Evolutionary conservation across 2,888 invertebrate species (phyloP), one percentile per base, ranked within the genome.

Genomic region (Chironomus riparius): DNA sequence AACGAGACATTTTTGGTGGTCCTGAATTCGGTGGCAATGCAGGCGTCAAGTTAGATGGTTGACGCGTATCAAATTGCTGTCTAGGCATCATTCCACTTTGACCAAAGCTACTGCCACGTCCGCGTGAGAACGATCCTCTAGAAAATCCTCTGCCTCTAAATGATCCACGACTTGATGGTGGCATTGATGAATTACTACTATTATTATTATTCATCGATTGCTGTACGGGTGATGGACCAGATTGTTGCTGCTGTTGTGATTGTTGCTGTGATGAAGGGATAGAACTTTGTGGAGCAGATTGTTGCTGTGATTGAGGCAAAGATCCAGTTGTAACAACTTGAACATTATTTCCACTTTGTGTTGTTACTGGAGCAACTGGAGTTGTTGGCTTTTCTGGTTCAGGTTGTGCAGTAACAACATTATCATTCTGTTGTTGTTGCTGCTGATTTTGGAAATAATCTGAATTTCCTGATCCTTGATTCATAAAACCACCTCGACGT

Each of bases 11-110:
- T 65, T 65, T 65, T 4, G 68, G 68, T 7, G 56, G 56, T 18
- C 56, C 56, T 56, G 56, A 56, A 10, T 38, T 38, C 10, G 38
- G 38, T 10, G 72, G 15, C 10, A 50, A 61, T 61, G 72, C 61
- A n/a, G 61, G 72, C 0, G 72, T 72, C 7, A 72, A 38, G 47
- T 72, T 72, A 18, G 72, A 72, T 12, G 72, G 72, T 21, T 72
- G 72, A 38, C 72, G 72, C 12, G 72, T 72, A 10, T 72, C 72
- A 24, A 72, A 72, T 62, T 72, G 70, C 12, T 56, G 61, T 15
- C 61, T 72, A 47, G 72, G 72, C 13, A 56, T 50, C n/a, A 48
- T 48, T 21, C 28, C 15, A 12, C 22, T 15, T 38, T 24, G 22
- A n/a, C 38, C 7, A 38, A 28, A 62, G 10, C 38, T 50, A 7